Conservation (phyloP, 2,888 invertebrate species). For the Orthosia cruda region DNA sequence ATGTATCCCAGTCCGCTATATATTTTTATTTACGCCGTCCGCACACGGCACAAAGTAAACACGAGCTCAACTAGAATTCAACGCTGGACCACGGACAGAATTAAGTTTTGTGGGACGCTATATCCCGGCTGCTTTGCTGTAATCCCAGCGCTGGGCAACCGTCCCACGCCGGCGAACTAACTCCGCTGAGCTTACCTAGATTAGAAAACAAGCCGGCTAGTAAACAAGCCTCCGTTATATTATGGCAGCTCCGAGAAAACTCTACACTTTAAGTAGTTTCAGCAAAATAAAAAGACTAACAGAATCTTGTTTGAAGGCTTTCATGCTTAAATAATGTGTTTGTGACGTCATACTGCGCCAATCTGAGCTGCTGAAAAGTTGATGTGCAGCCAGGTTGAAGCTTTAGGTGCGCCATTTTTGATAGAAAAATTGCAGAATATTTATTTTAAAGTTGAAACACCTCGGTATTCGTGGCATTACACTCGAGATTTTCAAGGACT, state of each 20-base stretch:
- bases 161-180: conserved; percentile 42
- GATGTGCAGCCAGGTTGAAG: conserved; percentile 12
- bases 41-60: conserved; percentile 41
- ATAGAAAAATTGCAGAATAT: not conserved
- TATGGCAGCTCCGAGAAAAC: conserved; percentile 48
- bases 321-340: conserved; percentile 50
- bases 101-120: conserved; percentile 63
- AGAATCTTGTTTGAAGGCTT: conserved; percentile 37
- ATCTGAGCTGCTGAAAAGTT: conserved; percentile 29
- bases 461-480: too few species aligned
- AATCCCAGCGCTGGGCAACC: conserved; percentile 65
- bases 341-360: conserved; percentile 50
- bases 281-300: conserved; percentile 42
- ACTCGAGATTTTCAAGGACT: too few species aligned
- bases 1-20: conserved; percentile 18
- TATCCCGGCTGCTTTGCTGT: conserved; percentile 50
- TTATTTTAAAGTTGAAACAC: too few species aligned
- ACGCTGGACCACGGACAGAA: conserved; percentile 60
- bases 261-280: conserved; percentile 39
- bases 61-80: conserved; percentile 58
- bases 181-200: conserved; percentile 62
- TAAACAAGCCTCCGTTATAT: conserved; percentile 51
- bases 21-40: conserved; percentile 48
- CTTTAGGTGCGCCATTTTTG: not conserved
- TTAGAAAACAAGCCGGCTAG: conserved; percentile 56